These are phyloP conservation scores for Gymnogyps californianus DNA, from an alignment of 2,113 vertebrate genomes.

Conservation along the genomic window DNA sequence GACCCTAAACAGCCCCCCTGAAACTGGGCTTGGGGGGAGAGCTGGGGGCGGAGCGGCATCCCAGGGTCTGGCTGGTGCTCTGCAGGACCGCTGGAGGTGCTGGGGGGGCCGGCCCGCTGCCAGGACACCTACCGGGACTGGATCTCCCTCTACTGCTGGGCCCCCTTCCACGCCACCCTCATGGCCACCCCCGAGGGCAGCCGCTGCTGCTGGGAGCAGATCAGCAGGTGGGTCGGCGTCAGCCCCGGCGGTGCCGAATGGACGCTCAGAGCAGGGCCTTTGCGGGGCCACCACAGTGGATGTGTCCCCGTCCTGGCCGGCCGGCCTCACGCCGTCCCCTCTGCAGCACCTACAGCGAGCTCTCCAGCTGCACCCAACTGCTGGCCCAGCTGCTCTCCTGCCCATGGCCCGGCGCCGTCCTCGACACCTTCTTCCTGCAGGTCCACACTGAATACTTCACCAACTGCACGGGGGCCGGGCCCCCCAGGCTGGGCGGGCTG, in stretches of 20 bases:
- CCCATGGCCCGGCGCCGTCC: background rate
- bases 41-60: fast-evolving
- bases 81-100: background rate
- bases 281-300: fast-evolving
- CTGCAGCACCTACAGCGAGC: background rate
- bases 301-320: fast-evolving
- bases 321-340: background rate
- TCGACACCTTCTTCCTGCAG: background rate
- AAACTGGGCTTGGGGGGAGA: fast-evolving
- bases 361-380: background rate
- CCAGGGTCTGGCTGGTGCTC: background rate
- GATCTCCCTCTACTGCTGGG: slow-evolving; percentile 10
- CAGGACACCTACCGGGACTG: background rate
- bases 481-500: fast-evolving
- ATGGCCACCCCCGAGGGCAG: background rate
- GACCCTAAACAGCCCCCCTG: background rate
- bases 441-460: background rate
- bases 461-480: background rate
- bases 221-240: background rate
- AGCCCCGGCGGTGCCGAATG: fast-evolving
- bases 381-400: slow-evolving; percentile 11
- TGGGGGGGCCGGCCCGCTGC: background rate
- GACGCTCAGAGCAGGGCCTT: fast-evolving
- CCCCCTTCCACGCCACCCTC: background rate
- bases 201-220: background rate